Percentiles rank a stretch among this genome's conserved stretches.
Evolutionary conservation across 2,113 vertebrate genomes (phyloP).

Genomic region (Cynocephalus volans): DNA sequence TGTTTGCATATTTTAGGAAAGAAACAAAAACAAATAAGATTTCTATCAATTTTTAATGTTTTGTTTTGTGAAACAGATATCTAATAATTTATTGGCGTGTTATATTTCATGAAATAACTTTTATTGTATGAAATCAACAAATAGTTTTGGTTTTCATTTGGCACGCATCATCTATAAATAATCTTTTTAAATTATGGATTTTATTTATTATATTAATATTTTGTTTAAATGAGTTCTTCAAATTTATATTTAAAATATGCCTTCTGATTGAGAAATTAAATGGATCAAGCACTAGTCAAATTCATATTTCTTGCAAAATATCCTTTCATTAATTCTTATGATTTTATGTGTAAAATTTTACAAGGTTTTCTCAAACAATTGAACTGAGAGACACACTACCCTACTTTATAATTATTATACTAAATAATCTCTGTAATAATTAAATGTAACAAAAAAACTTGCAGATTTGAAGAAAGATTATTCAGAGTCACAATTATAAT

Average conservation of each 20-base stretch:
- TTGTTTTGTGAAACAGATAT: background rate
- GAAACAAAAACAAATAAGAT: background rate
- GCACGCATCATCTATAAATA: background rate
- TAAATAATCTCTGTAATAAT: constrained; percentile 30
- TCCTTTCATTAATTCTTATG: background rate
- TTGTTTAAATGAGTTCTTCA: background rate
- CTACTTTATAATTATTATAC: background rate
- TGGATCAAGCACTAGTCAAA: background rate
- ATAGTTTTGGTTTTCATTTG: background rate
- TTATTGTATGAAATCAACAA: background rate
- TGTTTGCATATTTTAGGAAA: constrained; percentile 2
- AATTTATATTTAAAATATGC: background rate
- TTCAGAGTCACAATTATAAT: constrained; percentile 81
- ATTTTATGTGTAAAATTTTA: background rate
- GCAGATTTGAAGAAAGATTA: constrained; percentile 78
- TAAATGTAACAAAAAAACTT: constrained; percentile 71
- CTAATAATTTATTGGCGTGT: background rate
- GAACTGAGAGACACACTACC: background rate
- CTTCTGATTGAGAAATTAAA: background rate
- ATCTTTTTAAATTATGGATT: background rate
- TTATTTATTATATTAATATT: background rate
- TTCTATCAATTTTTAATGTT: background rate
- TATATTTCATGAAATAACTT: background rate
- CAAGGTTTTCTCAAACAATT: background rate
- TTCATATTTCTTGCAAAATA: background rate